phyloP scores from a whole-genome alignment of 2,888 invertebrate genomes.

The Ecliptopera silaceata region DNA sequence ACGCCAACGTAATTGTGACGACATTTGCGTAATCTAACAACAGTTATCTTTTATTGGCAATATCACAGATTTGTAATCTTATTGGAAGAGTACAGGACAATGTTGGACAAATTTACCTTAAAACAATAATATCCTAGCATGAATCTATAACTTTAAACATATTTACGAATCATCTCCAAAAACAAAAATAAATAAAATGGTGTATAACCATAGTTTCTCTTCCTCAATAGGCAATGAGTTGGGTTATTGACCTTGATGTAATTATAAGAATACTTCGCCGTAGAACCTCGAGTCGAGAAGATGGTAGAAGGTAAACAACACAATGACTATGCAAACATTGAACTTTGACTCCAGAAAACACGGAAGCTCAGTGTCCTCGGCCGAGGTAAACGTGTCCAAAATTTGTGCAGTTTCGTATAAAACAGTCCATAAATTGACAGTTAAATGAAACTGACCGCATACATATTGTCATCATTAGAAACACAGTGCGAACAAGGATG shows the following conservation, averaged over 20 bases:
- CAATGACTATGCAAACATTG: constrained; percentile 27
- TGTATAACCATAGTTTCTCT: too few relatives aligned
- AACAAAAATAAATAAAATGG: neutral
- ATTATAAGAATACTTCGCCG: neutral
- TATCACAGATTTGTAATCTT: constrained; percentile 9
- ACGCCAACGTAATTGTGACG: constrained; percentile 50
- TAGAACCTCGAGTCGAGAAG: constrained; percentile 7
- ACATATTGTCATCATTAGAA: neutral
- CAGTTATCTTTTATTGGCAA: constrained; percentile 28
- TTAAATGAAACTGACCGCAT: neutral
- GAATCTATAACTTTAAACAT: too few relatives aligned
- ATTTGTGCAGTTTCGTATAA: constrained; percentile 20
- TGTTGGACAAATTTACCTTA: neutral
- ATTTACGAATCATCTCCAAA: too few relatives aligned
- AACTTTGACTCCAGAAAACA: constrained; percentile 22
- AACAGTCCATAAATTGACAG: constrained; percentile 9
- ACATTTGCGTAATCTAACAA: constrained; percentile 47
- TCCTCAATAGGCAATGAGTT: neutral
- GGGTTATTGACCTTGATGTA: neutral
- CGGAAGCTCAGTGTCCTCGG: constrained; percentile 20
- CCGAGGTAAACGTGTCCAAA: constrained; percentile 23
- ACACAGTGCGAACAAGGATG: too few relatives aligned
- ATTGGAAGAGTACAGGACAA: neutral
- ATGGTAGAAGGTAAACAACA: constrained; percentile 18
- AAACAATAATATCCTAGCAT: neutral